These are phyloP conservation scores for Athalia cordata DNA, from an alignment of 2,888 invertebrate species.

Conservation along the genomic window DNA sequence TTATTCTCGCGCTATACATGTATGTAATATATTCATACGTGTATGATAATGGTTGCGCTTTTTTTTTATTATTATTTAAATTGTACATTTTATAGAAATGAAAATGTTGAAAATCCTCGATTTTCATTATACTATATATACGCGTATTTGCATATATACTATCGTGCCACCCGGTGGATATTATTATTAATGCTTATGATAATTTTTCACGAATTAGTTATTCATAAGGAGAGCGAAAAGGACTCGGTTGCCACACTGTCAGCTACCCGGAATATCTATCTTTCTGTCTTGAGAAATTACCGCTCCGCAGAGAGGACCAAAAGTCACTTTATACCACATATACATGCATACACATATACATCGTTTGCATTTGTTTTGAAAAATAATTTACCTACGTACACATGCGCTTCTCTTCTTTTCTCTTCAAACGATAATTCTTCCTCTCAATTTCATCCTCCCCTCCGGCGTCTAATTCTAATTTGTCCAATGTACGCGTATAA, in stretches of 20 bases:
- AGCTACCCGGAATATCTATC: conserved; percentile 30
- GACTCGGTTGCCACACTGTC: neutral
- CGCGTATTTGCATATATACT: conserved; percentile 24
- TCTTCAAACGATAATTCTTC: neutral
- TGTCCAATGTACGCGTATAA: too few species aligned
- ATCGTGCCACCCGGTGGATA: conserved; percentile 25
- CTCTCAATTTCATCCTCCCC: too few species aligned
- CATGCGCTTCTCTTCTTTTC: neutral
- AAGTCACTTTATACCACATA: neutral
- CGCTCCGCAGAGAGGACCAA: neutral
- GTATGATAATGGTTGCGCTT: too few species aligned
- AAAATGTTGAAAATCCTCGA: too few species aligned
- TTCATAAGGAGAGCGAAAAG: conserved; percentile 21
- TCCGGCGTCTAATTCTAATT: too few species aligned
- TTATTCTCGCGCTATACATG: too few species aligned
- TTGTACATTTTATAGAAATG: too few species aligned
- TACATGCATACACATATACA: neutral
- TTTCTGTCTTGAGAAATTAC: conserved; percentile 34
- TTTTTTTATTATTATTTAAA: too few species aligned
- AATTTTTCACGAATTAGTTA: conserved; percentile 40
- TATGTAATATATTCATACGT: too few species aligned
- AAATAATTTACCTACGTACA: neutral
- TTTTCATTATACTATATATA: neutral
- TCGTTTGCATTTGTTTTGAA: conserved; percentile 35
- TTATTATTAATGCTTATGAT: conserved; percentile 34